Evolutionary conservation across 2,888 invertebrate species (phyloP).

Genomic region (Subacronicta megacephala): DNA sequence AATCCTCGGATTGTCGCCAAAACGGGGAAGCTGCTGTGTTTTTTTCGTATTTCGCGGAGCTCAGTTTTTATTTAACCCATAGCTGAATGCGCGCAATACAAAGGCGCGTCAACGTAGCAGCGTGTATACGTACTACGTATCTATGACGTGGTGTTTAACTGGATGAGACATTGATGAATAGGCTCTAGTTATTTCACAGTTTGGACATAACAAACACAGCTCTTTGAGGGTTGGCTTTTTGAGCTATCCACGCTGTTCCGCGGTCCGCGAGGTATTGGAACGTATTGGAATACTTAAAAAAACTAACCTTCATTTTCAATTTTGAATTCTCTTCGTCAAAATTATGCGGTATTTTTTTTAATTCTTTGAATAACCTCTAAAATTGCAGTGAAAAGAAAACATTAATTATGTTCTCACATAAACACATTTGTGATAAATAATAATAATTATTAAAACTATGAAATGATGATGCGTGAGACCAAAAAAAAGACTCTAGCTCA

Average conservation of each 20-base stretch:
- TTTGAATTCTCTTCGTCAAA: too few relatives aligned
- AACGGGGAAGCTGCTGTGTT: conserved; percentile 57
- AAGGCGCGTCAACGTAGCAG: conserved; percentile 75
- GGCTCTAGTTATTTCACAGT: conserved; percentile 18
- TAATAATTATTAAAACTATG: too few relatives aligned
- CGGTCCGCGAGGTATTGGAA: too few relatives aligned
- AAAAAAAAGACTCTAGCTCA: too few relatives aligned
- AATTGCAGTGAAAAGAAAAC: too few relatives aligned
- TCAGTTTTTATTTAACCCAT: conserved; percentile 79
- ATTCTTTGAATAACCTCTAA: too few relatives aligned
- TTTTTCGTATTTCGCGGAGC: conserved; percentile 69
- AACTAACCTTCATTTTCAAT: too few relatives aligned
- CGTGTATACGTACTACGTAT: conserved; percentile 49
- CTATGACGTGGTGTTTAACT: conserved; percentile 45
- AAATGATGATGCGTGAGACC: too few relatives aligned
- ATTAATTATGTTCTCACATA: too few relatives aligned
- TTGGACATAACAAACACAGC: conserved; percentile 12
- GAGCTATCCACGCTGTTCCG: not conserved
- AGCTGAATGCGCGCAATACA: conserved; percentile 78
- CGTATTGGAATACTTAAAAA: too few relatives aligned
- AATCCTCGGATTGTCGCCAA: conserved; percentile 56
- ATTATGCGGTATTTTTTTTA: too few relatives aligned
- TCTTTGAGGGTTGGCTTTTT: not conserved
- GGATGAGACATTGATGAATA: conserved; percentile 48
- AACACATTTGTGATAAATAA: too few relatives aligned